A percentile compares a stretch with the other conserved stretches of the same genome.
phyloP scores from a whole-genome alignment of 2,888 invertebrate species.

The Catocala sponsa region DNA sequence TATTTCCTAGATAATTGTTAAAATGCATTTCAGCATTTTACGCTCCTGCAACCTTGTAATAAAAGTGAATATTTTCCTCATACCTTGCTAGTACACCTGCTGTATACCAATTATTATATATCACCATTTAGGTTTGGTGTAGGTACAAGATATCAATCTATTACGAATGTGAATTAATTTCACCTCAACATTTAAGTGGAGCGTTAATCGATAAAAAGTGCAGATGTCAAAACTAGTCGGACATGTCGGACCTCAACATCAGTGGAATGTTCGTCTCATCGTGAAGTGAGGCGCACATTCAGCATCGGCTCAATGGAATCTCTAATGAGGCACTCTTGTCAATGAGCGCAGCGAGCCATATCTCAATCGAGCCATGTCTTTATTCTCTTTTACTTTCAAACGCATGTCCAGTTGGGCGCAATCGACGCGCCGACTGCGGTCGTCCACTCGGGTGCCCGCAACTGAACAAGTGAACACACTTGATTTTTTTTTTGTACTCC shows the following conservation, averaged over 20 bases:
- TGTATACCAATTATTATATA: conserved; percentile 38
- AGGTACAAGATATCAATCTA: conserved; percentile 30
- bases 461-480: conserved; percentile 79
- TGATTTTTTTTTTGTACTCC: conserved; percentile 72
- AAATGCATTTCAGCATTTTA: conserved; percentile 55
- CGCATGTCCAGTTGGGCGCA: conserved; percentile 51
- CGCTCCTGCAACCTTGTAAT: conserved; percentile 55
- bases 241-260: conserved; percentile 36
- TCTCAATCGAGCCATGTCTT: conserved; percentile 60
- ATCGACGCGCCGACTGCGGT: conserved; percentile 49
- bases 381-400: conserved; percentile 69
- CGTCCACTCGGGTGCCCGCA: conserved; percentile 70
- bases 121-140: conserved; percentile 28
- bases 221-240: conserved; percentile 52
- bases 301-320: conserved; percentile 59
- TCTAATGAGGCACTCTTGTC: conserved; percentile 71
- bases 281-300: conserved; percentile 45
- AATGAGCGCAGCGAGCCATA: conserved; percentile 62
- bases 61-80: conserved; percentile 55
- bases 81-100: conserved; percentile 38
- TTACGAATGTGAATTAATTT: conserved; percentile 34
- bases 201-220: conserved; percentile 49
- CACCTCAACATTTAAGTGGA: conserved; percentile 29
- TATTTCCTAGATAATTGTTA: conserved; percentile 67
- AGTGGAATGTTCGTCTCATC: conserved; percentile 57